Base-by-base conservation (phyloP, 1,140 invertebrate species). In the Limonius californicus region DNA sequence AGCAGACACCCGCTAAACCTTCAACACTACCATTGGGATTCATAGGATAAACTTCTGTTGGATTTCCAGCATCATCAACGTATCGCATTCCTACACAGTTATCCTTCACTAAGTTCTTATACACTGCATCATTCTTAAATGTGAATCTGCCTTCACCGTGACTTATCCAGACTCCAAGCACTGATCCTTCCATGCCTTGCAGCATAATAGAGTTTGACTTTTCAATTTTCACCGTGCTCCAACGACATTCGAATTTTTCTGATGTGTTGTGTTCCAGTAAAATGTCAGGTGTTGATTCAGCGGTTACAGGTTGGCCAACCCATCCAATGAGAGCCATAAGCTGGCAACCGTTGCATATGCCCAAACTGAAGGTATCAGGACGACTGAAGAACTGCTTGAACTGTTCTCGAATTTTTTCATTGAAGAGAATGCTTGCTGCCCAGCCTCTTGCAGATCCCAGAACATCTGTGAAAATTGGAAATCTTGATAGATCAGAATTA, bases 271-370 rank as follows among this genome's bases (percentile, higher is more conserved):
- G 91, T 66, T 90, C 85, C 0, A 98, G 76, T 39, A 90, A 84
- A 59, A 97, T 81, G 50, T 90, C 84, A 4, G 84, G 80, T 59
- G 79, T 74, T 57, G 74, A 71, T 16, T 73, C 69, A 32, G 66
- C 67, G n/a, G 68, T 61, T 0, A 68, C 61, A 11, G 47, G 55
- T 0, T 68, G 75, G 54, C 87, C 86, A 27, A 94, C 78, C 88
- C 89, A 94, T 4, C 90, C 90, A 18, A 95, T 80, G 4, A 96
- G 76, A 20, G 88, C 90, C 91, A 98, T 94, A 39, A 99, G 76
- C 73, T 99, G 97, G 73, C 96, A 98, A 0, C 97, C 97, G 79
- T 99, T 99, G 74, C 97, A 99, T 8, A 99, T 92, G 39, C 97
- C 97, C 45, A 99, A 83, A 65, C 94, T 97, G 74, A 99, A 99